A percentile compares a stretch with the other conserved stretches of the same genome.
phyloP scores from a whole-genome alignment of 1,140 invertebrate species.

The Luehdorfia chinensis region DNA sequence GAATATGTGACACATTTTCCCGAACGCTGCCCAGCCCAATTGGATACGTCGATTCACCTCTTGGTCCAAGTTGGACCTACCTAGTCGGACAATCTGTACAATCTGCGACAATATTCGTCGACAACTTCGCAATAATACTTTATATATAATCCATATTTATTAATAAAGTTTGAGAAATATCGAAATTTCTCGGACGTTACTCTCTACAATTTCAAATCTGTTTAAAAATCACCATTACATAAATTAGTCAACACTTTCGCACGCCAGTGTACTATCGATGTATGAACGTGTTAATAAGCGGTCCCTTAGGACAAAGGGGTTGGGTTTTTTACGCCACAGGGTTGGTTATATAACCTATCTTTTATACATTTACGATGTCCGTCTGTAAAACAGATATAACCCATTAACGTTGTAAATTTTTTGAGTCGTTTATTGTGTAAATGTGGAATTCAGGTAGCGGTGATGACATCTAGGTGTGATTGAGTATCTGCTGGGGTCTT shows the following conservation, averaged over 20 bases:
- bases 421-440: slow-evolving; percentile 38
- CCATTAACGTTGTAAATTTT: slow-evolving; percentile 39
- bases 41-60: no score
- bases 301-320: slow-evolving; percentile 47
- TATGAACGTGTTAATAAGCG: slow-evolving; percentile 49
- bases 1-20: no score
- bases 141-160: no score
- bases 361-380: slow-evolving; percentile 57
- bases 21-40: no score
- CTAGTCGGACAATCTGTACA: no score
- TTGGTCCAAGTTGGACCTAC: no score
- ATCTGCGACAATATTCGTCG: no score
- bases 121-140: no score
- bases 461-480: slow-evolving; percentile 8
- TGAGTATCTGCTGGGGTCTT: background rate
- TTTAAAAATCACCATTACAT: no score
- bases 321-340: slow-evolving; percentile 34
- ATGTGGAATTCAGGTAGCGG: slow-evolving; percentile 38
- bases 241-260: slow-evolving; percentile 30
- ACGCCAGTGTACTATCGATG: slow-evolving; percentile 16
- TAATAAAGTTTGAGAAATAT: no score
- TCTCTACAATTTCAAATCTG: no score
- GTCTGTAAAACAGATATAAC: slow-evolving; percentile 37
- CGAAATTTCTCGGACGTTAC: no score
- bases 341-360: slow-evolving; percentile 30